Conservation (phyloP, 2,113 vertebrate species). For the Trogon melanurus region DNA sequence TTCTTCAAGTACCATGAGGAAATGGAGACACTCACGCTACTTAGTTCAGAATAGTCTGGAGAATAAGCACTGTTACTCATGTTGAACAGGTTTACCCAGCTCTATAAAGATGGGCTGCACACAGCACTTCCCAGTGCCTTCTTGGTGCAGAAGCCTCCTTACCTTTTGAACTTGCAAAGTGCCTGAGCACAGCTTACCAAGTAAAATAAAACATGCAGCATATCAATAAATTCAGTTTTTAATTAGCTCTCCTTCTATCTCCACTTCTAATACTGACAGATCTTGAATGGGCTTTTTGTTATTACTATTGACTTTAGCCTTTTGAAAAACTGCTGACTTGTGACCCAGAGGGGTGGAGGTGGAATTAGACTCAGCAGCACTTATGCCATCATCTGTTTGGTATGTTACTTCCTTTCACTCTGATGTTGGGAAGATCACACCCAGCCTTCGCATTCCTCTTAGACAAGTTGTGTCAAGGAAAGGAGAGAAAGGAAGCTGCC, state of each 20-base stretch:
- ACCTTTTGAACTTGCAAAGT: conserved; percentile 39
- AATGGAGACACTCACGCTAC: neutral
- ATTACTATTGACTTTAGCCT: conserved; percentile 49
- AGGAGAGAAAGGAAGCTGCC: conserved; percentile 66
- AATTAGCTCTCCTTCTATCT: conserved; percentile 38
- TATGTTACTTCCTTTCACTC: conserved; percentile 79
- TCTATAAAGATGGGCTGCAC: neutral
- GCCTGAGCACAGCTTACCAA: neutral
- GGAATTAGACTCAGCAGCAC: conserved; percentile 57
- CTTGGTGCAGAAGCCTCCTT: neutral
- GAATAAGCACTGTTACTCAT: neutral
- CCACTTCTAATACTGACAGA: conserved; percentile 52
- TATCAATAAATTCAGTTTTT: conserved; percentile 13
- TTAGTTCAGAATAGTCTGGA: neutral
- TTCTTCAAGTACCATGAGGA: neutral
- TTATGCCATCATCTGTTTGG: conserved; percentile 71
- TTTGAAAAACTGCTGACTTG: conserved; percentile 71
- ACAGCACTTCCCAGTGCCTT: neutral
- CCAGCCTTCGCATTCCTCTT: conserved; percentile 74
- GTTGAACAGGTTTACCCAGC: conserved; percentile 29
- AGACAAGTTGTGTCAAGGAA: conserved; percentile 76
- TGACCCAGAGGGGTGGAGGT: conserved; percentile 72
- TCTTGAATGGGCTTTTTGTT: conserved; percentile 42
- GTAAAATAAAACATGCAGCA: neutral
- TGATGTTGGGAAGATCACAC: conserved; percentile 77